These are phyloP conservation scores for Carcharodon carcharias DNA, from an alignment of 2,797 vertebrate species.

Conservation along the genomic window DNA sequence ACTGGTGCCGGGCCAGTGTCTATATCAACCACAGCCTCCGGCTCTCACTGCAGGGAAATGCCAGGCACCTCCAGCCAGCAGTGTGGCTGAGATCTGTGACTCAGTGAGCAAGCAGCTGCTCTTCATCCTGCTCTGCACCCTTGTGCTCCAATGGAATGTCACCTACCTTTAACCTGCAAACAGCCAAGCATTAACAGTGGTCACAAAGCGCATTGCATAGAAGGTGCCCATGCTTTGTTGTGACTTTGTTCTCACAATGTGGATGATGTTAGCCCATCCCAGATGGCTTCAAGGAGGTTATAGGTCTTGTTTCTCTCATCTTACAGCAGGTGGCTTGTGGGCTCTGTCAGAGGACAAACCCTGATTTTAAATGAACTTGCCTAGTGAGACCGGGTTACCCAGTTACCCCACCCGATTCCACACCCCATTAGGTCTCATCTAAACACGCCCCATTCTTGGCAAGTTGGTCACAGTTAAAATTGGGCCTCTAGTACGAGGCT, in stretches of 20 bases:
- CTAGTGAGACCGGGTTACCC: background rate
- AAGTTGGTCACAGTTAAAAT: too few relatives aligned
- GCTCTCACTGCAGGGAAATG: background rate
- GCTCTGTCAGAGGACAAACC: background rate
- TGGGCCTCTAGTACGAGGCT: too few relatives aligned
- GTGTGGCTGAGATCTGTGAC: background rate
- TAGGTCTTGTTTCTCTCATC: background rate
- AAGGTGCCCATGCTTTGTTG: background rate
- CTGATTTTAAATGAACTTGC: background rate
- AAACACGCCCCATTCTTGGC: too few relatives aligned
- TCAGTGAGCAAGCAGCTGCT: background rate
- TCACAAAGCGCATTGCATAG: background rate
- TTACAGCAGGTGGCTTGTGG: background rate
- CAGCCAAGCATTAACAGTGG: background rate
- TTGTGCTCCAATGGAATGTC: background rate
- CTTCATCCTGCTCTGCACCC: background rate
- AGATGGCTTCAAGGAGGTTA: background rate
- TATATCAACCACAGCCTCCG: background rate
- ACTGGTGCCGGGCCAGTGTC: background rate
- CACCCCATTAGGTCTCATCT: too few relatives aligned
- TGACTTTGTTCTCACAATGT: background rate
- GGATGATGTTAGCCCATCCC: background rate
- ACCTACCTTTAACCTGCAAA: background rate
- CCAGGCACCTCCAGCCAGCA: background rate
- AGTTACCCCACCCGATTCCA: background rate